Evolutionary conservation across 2,888 invertebrate species (phyloP), one percentile per base, ranked within the genome.

Genomic region (Tipula vernalis): DNA sequence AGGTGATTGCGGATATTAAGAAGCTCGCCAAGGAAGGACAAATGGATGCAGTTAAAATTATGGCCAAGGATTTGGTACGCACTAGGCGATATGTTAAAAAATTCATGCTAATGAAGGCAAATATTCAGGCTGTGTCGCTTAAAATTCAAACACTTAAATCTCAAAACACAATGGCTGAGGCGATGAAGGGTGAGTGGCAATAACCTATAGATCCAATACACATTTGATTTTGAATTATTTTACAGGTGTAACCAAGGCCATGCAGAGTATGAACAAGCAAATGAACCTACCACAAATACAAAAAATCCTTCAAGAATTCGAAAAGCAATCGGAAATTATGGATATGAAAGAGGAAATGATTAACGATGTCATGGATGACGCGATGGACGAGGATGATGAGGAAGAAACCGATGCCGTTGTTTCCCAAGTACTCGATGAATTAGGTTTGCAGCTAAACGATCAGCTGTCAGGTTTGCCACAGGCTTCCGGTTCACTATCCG

Each of bases 321-420:
- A 99, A 92, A 99, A 99, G 90, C 99, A 99, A 91, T 98, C 98
- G 0, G 99, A 99, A 92, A 98, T 99, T 87, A 99, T 99, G 99
- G 99, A 99, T 91, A 99, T 99, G 99, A 99, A 99, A 91, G 99
- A 99, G 91, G 99, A 99, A 92, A 98, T 99, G 94, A 99, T 99
- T 96, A 98, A 98, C 91, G 99, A 99, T 92, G 99, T 98, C 86
- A 99, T 99, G 90, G 99, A 99, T 91, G 99, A 99, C 92, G 99
- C 99, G 0, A 98, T 99, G 96, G 99, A 98, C 89, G 99, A 98
- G 90, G 98, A 95, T 85, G 99, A 99, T 91, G 98, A 99, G 91
- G 98, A 99, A 90, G 99, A 99, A 92, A 98, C 98, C 90, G 98
- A 99, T 92, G 97, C 97, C 86, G 95, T 99, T 89, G 98, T 99